Conservation (phyloP, 2,113 vertebrate genomes). For the Microcebus murinus region DNA sequence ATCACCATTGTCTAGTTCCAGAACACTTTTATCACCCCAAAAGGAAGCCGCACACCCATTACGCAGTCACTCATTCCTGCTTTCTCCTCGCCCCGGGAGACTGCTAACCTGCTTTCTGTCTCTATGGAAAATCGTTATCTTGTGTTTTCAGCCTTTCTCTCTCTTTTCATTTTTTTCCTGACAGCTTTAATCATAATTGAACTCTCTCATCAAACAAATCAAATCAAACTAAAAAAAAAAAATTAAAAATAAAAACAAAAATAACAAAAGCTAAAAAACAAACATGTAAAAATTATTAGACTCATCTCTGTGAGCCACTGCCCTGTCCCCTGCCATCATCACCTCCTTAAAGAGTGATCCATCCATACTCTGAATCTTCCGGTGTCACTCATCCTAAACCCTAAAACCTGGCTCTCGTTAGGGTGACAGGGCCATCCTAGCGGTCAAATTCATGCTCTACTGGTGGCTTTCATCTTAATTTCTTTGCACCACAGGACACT, state of each 20-base stretch:
- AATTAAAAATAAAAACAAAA: not conserved
- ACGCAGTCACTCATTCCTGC: not conserved
- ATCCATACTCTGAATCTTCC: not conserved
- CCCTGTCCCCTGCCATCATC: not conserved
- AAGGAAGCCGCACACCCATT: slow-evolving; percentile 5
- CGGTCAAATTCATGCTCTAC: not conserved
- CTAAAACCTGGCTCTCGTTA: not conserved
- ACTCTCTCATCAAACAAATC: not conserved
- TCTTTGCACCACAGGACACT: not conserved
- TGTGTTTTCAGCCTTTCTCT: not conserved
- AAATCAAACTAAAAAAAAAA: not conserved
- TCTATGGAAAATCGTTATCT: not conserved
- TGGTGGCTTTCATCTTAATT: not conserved
- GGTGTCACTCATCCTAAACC: not conserved
- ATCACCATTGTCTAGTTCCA: not conserved
- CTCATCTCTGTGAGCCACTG: not conserved
- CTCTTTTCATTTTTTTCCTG: not conserved
- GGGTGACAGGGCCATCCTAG: not conserved
- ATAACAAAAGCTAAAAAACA: not conserved
- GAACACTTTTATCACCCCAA: not conserved
- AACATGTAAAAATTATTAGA: not conserved
- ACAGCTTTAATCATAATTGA: not conserved
- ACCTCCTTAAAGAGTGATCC: not conserved
- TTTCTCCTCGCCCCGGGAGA: not conserved
- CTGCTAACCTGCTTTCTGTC: not conserved